These are phyloP conservation scores for Desmophyllum pertusum DNA, from an alignment of 92 coral and sea anemone species.

Conservation along the genomic window DNA sequence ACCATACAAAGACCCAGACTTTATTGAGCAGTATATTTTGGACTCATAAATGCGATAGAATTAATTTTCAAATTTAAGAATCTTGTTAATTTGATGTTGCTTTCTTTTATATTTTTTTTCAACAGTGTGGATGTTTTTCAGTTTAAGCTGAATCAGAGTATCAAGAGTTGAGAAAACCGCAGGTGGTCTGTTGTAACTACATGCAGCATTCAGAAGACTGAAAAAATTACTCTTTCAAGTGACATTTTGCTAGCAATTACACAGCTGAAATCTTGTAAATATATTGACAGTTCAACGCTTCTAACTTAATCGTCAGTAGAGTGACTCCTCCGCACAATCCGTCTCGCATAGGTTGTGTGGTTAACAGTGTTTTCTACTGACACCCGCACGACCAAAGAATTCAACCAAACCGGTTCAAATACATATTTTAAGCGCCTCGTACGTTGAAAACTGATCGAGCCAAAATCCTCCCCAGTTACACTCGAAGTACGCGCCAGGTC, in stretches of 20 bases:
- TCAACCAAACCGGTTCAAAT: not conserved
- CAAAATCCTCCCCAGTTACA: no score
- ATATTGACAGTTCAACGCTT: not conserved
- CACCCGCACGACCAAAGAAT: not conserved
- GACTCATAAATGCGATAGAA: not conserved
- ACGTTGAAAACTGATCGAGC: not conserved
- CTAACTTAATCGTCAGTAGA: not conserved
- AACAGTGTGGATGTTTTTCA: not conserved
- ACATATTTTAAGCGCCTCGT: not conserved
- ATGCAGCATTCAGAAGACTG: no score
- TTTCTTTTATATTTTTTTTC: no score
- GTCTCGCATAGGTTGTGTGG: not conserved
- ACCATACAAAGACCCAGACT: not conserved
- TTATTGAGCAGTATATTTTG: not conserved
- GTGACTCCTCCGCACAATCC: not conserved
- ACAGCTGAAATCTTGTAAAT: not conserved
- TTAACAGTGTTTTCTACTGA: not conserved
- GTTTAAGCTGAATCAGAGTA: not conserved
- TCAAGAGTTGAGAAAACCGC: not conserved
- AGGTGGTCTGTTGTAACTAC: not conserved
- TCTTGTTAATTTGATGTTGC: no score
- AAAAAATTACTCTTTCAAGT: not conserved
- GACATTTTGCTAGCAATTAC: not conserved
- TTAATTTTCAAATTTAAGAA: not conserved
- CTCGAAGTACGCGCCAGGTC: no score